Base-by-base conservation (phyloP, 2,797 vertebrate genomes). In the Chelonia mydas region DNA sequence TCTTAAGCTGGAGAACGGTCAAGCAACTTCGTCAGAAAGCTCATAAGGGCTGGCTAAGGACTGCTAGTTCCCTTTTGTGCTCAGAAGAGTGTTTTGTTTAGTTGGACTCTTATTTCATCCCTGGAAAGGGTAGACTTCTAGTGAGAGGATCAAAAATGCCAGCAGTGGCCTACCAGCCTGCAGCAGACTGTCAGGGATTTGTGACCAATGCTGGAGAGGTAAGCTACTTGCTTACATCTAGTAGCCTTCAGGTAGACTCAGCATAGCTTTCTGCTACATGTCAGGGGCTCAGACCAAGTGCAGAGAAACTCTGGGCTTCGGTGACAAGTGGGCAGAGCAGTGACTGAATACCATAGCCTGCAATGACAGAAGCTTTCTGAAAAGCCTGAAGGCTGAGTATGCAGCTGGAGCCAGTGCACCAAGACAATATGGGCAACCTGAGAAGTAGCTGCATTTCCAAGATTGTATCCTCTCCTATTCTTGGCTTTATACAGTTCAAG, bases 231-330 rank as follows among this genome's bases (percentile, higher is more conserved):
- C 82, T 89, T 97, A 82, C 7, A 45, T 37, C 47, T 89, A 89
- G 25, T 84, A 91, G 93, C 93, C 94, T 94, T 93, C 86, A 94
- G 89, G 90, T 90, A 65, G 77, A 82, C 90, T 93, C 86, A 83
- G 65, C 95, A 91, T 7, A 90, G 82, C 57, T 93, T 90, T 86
- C 90, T 86, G 84, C 74, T 89, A 77, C 84, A 74, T 21, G 9
- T 31, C 65, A 83, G 54, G 23, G 57, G 84, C 28, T 88, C 92
- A 90, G 95, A 92, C 85, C 91, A 86, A 81, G 28, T 41, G 83
- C 15, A 87, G 61, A 12, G 89, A 93, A 72, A 37, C n/a, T 72
- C 65, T 37, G n/a, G n/a, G 27, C 59, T 61, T 15, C 33, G 15
- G n/a, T 72, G n/a, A 74, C 10, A 84, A 37, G 76, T 81, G 50